Evolutionary conservation across 1,140 invertebrate species (phyloP).

Genomic region (Drosophila melanogaster): Release_6_plus_ISO1_MT NT_033779.5:21855001-21855500

Average conservation of each 20-base stretch:
- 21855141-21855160: conserved; percentile 42
- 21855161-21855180: conserved; percentile 83
- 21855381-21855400: conserved; percentile 73
- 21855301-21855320: conserved; percentile 68
- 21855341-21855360: conserved; percentile 63
- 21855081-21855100: conserved; percentile 2
- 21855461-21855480: too few species aligned
- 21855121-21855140: conserved; percentile 15
- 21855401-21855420: conserved; percentile 36
- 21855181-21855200: conserved; percentile 82
- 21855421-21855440: too few species aligned
- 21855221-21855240: conserved; percentile 35
- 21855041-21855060: conserved; percentile 18
- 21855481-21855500: neutral
- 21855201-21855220: conserved; percentile 81
- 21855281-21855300: conserved; percentile 82
- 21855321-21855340: conserved; percentile 74
- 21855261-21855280: conserved; percentile 74
- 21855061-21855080: conserved; percentile 68
- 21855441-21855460: too few species aligned
- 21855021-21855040: conserved; percentile 13
- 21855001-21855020: conserved; percentile 5
- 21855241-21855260: conserved; percentile 14
- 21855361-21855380: conserved; percentile 35
- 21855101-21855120: conserved; percentile 44